phyloP scores from a whole-genome alignment of 2,888 invertebrate species.

The Pollenia amentaria region DNA sequence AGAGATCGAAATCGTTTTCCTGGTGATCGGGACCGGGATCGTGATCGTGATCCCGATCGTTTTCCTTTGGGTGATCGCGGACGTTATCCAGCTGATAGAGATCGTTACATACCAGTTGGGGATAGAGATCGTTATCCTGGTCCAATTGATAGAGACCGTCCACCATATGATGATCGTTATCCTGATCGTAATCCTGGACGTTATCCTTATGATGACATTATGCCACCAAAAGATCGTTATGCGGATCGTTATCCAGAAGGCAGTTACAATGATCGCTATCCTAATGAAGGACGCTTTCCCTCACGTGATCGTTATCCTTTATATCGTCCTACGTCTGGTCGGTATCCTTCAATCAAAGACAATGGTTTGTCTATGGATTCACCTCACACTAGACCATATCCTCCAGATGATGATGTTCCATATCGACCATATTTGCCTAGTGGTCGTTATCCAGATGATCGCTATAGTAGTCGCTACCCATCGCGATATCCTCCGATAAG shows the following conservation, averaged over 20 bases:
- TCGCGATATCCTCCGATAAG: slow-evolving; percentile 75
- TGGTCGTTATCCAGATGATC: slow-evolving; percentile 80
- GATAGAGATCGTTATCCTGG: slow-evolving; percentile 75
- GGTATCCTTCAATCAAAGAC: slow-evolving; percentile 81
- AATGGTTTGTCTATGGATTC: slow-evolving; percentile 82
- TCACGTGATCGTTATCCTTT: slow-evolving; percentile 78
- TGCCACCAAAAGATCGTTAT: slow-evolving; percentile 77
- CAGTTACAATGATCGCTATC: slow-evolving; percentile 77
- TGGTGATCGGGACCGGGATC: slow-evolving; percentile 76
- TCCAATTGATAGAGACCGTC: slow-evolving; percentile 73
- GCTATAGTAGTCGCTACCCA: slow-evolving; percentile 81
- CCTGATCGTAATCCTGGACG: slow-evolving; percentile 75
- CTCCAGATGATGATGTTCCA: slow-evolving; percentile 79
- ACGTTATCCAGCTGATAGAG: slow-evolving; percentile 77
- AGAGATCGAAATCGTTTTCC: slow-evolving; percentile 79
- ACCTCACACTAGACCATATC: slow-evolving; percentile 83
- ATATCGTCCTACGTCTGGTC: slow-evolving; percentile 78
- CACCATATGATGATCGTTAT: slow-evolving; percentile 70
- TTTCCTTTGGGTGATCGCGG: slow-evolving; percentile 76
- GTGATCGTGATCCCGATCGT: slow-evolving; percentile 77
- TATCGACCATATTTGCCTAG: slow-evolving; percentile 81
- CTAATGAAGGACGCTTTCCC: slow-evolving; percentile 76
- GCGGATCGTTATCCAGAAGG: slow-evolving; percentile 76
- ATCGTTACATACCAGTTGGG: slow-evolving; percentile 76
- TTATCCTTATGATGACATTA: slow-evolving; percentile 76